Percentiles rank a stretch among this genome's conserved stretches.
Evolutionary conservation across 2,797 vertebrate genomes (phyloP).

Genomic region (Crenuchus spilurus): DNA sequence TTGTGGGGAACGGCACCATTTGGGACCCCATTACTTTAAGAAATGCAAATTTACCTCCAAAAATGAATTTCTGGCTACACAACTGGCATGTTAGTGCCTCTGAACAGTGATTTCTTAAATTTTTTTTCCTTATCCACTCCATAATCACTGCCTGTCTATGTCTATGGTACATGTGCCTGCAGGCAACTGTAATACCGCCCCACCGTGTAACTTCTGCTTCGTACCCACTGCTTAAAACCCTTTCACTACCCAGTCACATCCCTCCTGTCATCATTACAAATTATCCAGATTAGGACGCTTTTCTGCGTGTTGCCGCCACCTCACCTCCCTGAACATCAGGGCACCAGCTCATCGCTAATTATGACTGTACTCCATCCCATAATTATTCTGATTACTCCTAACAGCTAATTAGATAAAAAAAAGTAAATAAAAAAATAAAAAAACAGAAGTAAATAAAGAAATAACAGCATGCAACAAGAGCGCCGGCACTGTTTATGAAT

Average conservation of each 20-base stretch:
- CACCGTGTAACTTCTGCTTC: background rate
- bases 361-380: conserved; percentile 33
- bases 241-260: background rate
- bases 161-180: background rate
- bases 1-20: too few species aligned
- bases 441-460: background rate
- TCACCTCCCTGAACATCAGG: conserved; percentile 22
- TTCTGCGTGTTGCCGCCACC: conserved; percentile 47
- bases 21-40: too few species aligned
- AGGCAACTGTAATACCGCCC: background rate
- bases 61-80: too few species aligned
- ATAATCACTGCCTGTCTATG: too few species aligned
- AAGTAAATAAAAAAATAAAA: conserved; percentile 14
- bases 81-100: too few species aligned
- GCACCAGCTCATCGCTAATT: conserved; percentile 43
- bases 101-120: too few species aligned
- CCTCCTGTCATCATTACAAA: conserved; percentile 36
- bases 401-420: conserved; percentile 47
- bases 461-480: conserved; percentile 2
- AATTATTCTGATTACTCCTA: conserved; percentile 53
- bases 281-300: conserved; percentile 49
- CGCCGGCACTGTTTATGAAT: conserved; percentile 12
- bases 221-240: conserved; percentile 11
- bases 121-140: too few species aligned
- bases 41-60: too few species aligned